These are phyloP conservation scores for Atrina japonica DNA, from an alignment of 2,888 invertebrate genomes.

Conservation along the genomic window DNA sequence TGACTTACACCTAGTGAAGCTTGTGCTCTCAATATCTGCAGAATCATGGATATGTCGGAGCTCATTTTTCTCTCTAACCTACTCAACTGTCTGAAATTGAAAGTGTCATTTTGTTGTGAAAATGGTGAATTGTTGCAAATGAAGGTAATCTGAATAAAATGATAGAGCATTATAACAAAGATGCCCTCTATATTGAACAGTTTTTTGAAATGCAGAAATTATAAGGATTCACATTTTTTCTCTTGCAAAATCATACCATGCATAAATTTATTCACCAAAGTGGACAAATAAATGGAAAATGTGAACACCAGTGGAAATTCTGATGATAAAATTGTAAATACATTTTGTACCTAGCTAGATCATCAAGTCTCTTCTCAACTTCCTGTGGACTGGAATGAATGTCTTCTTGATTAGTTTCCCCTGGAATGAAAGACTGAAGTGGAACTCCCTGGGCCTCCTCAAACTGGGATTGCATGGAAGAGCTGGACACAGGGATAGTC, in stretches of 20 bases:
- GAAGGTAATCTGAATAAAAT: too few species aligned
- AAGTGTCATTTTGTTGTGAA: too few species aligned
- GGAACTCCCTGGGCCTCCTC: slow-evolving; percentile 60
- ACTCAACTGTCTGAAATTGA: slow-evolving; percentile 73
- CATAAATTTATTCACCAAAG: too few species aligned
- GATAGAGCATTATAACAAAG: background rate
- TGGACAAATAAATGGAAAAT: too few species aligned
- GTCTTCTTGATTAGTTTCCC: slow-evolving; percentile 11
- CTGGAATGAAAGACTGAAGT: slow-evolving; percentile 40
- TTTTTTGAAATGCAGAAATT: background rate
- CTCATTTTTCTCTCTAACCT: slow-evolving; percentile 78
- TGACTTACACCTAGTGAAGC: slow-evolving; percentile 7
- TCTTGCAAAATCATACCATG: too few species aligned
- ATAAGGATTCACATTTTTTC: background rate
- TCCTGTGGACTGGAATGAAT: slow-evolving; percentile 51
- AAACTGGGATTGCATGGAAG: slow-evolving; percentile 77
- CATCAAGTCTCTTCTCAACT: slow-evolving; percentile 75
- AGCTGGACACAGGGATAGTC: slow-evolving; percentile 78
- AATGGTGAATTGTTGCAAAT: background rate
- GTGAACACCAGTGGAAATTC: too few species aligned
- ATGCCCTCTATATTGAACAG: background rate
- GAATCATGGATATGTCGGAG: slow-evolving; percentile 77
- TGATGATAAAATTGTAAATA: too few species aligned
- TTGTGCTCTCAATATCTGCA: slow-evolving; percentile 73
- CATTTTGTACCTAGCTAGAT: slow-evolving; percentile 76